Evolutionary conservation across 2,797 vertebrate genomes (phyloP).

Genomic region (Pristis pectinata): DNA sequence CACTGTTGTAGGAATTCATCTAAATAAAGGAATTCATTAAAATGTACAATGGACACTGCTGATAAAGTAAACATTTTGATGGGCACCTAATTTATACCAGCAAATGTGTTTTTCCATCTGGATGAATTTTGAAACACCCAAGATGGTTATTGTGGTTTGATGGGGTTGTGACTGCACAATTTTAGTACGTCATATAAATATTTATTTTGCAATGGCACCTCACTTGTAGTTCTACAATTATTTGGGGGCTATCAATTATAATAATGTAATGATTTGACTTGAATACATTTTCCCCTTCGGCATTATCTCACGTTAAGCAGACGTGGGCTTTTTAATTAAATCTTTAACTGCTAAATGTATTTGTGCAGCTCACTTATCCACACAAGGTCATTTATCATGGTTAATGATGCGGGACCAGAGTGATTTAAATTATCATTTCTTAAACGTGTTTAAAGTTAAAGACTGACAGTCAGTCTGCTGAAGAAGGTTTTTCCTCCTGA

Average conservation of each 20-base stretch:
- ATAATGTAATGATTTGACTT: conserved; percentile 14
- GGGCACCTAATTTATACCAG: not conserved
- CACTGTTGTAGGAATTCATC: not conserved
- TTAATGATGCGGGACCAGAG: conserved; percentile 7
- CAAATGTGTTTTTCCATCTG: conserved; percentile 17
- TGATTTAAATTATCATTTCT: conserved; percentile 19
- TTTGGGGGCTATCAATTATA: conserved; percentile 18
- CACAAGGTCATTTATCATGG: conserved; percentile 18
- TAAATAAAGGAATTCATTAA: not conserved
- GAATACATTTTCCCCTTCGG: conserved; percentile 6
- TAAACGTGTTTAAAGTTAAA: not conserved
- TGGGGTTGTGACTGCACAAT: not conserved
- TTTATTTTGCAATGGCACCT: conserved; percentile 16
- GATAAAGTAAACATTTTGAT: conserved; percentile 16
- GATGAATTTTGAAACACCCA: conserved; percentile 14
- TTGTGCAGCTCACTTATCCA: not conserved
- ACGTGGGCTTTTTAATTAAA: not conserved
- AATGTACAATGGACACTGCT: not conserved
- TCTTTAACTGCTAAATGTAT: conserved; percentile 30
- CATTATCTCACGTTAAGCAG: conserved; percentile 32
- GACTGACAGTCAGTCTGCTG: conserved; percentile 23
- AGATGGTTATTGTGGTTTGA: conserved; percentile 14
- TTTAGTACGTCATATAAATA: conserved; percentile 9
- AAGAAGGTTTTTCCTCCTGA: not conserved
- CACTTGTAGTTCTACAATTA: conserved; percentile 3